Evolutionary conservation across 1,140 invertebrate species (phyloP), one percentile per base, ranked within the genome.

Genomic region (Hetaerina americana): DNA sequence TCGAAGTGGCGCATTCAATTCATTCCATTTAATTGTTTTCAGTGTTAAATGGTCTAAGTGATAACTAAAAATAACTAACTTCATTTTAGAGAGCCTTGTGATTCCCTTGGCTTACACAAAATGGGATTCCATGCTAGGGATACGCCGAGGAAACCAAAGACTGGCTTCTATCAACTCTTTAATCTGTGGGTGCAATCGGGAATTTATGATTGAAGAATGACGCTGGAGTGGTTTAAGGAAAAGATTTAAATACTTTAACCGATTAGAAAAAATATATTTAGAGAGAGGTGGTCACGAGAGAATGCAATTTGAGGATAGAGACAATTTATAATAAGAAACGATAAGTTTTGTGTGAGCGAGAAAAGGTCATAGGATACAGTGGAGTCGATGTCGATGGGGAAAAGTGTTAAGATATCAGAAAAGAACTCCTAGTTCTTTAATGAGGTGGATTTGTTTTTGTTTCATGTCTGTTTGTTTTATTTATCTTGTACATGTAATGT

Each of bases 401-500:
- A 57, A 57, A n/a, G 22, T 57, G 40, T 57, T 57, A 57, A 57
- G 22, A 57, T 57, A 57, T 57, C 40, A 57, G 40, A 57, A 57
- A 57, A 57, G 40, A 57, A 10, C 40, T 57, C 40, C 10, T n/a
- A 57, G 40, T 10, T 57, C 40, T 57, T 57, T 57, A n/a, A 18
- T 10, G 40, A 12, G 40, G 40, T 57, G 40, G 40, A 57, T 57
- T 57, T 57, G 40, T 57, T 57, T 57, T 57, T 57, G 40, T 57
- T 57, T 57, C 40, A 57, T 57, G 40, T 57, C 40, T 57, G 40
- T 57, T 57, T 57, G 40, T 57, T 57, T n/a, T 57, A 57, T 57
- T 26, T 68, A 68, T 26, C 25, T 26, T 68, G 67, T 68, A 68
- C 67, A 68, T 68, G 67, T 68, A 68, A 68, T 68, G 67, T 68